phyloP scores from a whole-genome alignment of 2,113 vertebrate genomes.

The Apodemus sylvaticus region DNA sequence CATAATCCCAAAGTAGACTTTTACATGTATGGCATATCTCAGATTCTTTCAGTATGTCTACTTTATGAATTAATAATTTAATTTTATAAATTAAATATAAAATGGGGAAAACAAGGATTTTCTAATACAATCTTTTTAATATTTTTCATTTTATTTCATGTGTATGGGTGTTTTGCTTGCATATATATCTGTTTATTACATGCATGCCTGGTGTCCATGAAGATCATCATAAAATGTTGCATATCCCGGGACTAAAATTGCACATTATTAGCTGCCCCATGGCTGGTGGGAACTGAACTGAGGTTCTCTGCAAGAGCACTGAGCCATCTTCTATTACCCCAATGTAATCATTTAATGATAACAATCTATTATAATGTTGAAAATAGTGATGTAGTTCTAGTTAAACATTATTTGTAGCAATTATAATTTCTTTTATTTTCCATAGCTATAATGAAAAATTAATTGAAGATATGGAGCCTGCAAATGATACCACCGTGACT shows the following conservation, averaged over 20 bases:
- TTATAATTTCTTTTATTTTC: conserved; percentile 66
- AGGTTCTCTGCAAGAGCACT: background rate
- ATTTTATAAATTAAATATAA: background rate
- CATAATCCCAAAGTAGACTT: background rate
- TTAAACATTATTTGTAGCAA: conserved; percentile 47
- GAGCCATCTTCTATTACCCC: background rate
- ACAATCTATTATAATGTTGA: conserved; percentile 5
- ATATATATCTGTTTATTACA: background rate
- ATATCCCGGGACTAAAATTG: background rate
- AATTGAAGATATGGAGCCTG: conserved; percentile 73
- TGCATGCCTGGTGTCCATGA: background rate
- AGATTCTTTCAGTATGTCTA: background rate
- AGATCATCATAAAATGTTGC: background rate
- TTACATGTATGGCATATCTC: background rate
- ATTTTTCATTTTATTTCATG: background rate
- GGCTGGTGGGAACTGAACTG: background rate
- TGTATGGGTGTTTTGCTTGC: background rate
- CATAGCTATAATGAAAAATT: conserved; percentile 53
- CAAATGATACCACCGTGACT: conserved; percentile 75
- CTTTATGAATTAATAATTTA: background rate
- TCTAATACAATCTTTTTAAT: background rate
- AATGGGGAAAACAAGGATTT: background rate
- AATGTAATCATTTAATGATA: background rate
- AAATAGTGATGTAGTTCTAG: background rate
- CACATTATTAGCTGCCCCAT: background rate